phyloP scores from a whole-genome alignment of 2,113 vertebrate genomes.

The Rhabdornis inornatus region DNA sequence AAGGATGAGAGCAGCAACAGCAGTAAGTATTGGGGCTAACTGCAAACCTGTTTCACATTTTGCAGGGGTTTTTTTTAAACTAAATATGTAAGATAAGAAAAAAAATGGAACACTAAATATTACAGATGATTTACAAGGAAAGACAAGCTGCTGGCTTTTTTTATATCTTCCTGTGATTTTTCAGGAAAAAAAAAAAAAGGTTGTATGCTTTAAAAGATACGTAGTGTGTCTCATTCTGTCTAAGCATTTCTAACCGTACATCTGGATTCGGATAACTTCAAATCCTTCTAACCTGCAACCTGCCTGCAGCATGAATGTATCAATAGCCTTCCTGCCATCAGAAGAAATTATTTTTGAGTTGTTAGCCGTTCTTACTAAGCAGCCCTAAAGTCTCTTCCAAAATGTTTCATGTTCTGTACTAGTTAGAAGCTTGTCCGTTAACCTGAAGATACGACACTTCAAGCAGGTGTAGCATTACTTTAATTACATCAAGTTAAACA shows the following conservation, averaged over 20 bases:
- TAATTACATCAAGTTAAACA: not conserved
- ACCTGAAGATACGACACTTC: not conserved
- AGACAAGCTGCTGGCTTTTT: not conserved
- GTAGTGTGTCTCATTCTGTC: not conserved
- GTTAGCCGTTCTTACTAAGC: not conserved
- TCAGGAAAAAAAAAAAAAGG: not conserved
- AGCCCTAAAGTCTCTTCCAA: not conserved
- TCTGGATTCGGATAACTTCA: not conserved
- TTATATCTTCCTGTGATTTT: not conserved
- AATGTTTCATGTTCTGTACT: not conserved
- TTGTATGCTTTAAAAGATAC: not conserved
- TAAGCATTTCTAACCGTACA: not conserved
- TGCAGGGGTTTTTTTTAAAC: not conserved
- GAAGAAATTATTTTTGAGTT: not conserved
- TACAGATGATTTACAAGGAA: not conserved
- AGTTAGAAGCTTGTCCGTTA: not conserved
- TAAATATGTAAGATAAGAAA: not conserved
- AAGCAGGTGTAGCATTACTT: not conserved
- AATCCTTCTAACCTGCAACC: not conserved
- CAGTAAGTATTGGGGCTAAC: not conserved
- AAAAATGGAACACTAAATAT: not conserved
- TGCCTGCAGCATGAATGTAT: not conserved
- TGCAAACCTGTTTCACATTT: not conserved
- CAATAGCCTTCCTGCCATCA: not conserved
- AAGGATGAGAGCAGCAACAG: slow-evolving; percentile 5